Evolutionary conservation across 2,888 invertebrate species (phyloP).

Genomic region (Pachycephus smyrnensis): DNA sequence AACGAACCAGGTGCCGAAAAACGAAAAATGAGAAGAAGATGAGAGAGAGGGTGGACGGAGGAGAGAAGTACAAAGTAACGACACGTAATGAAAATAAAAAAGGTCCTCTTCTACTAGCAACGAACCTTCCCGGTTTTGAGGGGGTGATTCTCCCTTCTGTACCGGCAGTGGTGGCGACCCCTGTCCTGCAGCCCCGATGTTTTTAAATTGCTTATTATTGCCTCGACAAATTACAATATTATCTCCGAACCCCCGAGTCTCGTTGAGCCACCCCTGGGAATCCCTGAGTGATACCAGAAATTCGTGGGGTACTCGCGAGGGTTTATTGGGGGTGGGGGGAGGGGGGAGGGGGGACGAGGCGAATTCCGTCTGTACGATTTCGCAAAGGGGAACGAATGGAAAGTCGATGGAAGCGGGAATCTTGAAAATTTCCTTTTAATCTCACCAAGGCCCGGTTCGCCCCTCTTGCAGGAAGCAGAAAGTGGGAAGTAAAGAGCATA

Average conservation of each 20-base stretch:
- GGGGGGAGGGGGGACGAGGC: background rate
- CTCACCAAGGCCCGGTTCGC: background rate
- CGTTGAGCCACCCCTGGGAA: background rate
- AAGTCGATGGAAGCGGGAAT: background rate
- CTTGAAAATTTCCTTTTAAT: background rate
- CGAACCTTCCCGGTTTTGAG: background rate
- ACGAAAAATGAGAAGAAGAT: background rate
- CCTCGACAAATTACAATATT: constrained; percentile 20
- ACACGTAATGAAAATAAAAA: background rate
- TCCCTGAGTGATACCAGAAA: background rate
- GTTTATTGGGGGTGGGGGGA: background rate
- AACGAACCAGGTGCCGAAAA: background rate
- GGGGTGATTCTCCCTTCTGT: background rate
- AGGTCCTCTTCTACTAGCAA: background rate
- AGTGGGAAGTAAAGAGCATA: background rate
- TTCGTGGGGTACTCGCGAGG: background rate
- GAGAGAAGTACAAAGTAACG: constrained; percentile 2
- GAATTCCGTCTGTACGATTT: background rate
- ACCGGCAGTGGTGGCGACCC: background rate
- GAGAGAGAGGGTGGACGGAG: constrained; percentile 22
- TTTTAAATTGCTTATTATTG: constrained; percentile 27
- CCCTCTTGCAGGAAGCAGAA: background rate
- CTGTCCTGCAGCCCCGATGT: constrained; percentile 15
- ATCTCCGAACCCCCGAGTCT: constrained; percentile 1
- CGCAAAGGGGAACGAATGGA: background rate